Evolutionary conservation across 2,888 invertebrate genomes (phyloP), one percentile per base, ranked within the genome.

Genomic region (Parnassius apollo): DNA sequence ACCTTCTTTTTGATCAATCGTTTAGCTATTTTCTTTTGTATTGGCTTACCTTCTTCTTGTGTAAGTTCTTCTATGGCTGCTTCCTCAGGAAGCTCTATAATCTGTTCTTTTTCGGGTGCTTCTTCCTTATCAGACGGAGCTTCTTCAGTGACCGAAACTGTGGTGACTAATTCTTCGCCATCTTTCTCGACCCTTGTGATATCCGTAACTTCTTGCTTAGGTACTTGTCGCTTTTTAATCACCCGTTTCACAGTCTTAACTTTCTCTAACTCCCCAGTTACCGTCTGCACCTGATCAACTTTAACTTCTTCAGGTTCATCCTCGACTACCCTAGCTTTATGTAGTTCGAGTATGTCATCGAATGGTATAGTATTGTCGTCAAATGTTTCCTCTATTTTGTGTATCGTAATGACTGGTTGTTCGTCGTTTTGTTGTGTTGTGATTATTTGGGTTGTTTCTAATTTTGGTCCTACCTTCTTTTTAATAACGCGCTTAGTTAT

Each of bases 141-240:
- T 62, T 73, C 74, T 0, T 76, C 68, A 25, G 62, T 65, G 0
- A 72, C 64, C 0, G 64, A 71, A 0, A 76, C 71, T 0, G 71
- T 75, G 0, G 73, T 75, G 35, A 74, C 65, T 0, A 78, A 75
- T 9, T 58, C 66, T 49, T 75, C 82, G n/a, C 69, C 69, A 0
- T 72, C 71, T 4, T 52, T 66, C 44, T 68, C 68, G 0, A 67
- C 63, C 0, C 56, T 71, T 0, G 69, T 73, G 0, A 72, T 46
- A 12, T 46, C 46, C 1, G 71, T 74, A 0, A 70, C 69, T 65
- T 70, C 68, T 2, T 68, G 55, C 42, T 67, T 73, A 2, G 73
- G 80, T 49, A 79, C 82, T 65, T 53, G 75, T 76, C 25, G 25
- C 68, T 82, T 89, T 71, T 72, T 71, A 62, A 75, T 68, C 62